Conservation (phyloP, 2,888 invertebrate genomes). For the Mimumesa dahlbomi region DNA sequence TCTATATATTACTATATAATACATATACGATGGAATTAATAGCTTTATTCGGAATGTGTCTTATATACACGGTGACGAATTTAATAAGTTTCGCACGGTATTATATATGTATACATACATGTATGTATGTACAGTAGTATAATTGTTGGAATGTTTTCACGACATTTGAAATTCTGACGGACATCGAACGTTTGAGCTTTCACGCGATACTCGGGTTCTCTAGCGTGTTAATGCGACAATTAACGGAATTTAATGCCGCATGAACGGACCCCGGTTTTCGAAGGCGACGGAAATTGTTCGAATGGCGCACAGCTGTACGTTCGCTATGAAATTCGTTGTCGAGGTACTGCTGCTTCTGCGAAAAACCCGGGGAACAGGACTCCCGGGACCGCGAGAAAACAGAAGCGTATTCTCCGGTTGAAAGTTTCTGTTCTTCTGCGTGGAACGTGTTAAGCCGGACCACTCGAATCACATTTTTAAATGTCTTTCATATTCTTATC, state of each 20-base stretch:
- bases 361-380: constrained; percentile 3
- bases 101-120: not conserved
- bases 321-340: not conserved
- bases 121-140: no score
- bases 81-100: not conserved
- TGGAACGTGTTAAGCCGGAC: not conserved
- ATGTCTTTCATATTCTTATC: not conserved
- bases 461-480: constrained; percentile 4
- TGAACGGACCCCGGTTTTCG: not conserved
- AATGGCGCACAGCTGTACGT: not conserved
- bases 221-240: not conserved
- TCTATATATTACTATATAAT: no score
- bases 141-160: no score
- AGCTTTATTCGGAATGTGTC: no score
- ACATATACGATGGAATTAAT: no score
- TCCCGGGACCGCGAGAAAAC: constrained; percentile 17
- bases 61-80: no score
- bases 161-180: not conserved
- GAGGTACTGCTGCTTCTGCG: constrained; percentile 9
- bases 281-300: not conserved
- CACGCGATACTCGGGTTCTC: not conserved
- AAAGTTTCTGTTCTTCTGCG: not conserved
- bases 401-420: constrained; percentile 10
- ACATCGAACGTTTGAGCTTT: not conserved
- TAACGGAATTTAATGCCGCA: not conserved